phyloP scores from a whole-genome alignment of 2,888 invertebrate genomes.

The Gastracanthus pulcherrimus region DNA sequence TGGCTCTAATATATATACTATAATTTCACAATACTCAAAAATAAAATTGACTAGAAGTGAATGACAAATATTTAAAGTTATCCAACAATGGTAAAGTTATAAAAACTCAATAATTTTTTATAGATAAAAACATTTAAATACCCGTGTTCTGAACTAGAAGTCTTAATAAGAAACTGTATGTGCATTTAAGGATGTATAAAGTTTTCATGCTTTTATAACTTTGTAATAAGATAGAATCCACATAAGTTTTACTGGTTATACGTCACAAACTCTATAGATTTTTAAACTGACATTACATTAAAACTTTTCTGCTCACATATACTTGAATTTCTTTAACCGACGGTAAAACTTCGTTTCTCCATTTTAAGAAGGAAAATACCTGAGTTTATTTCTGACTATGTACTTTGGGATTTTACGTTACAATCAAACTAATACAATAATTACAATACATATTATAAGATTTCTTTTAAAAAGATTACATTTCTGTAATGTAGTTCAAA shows the following conservation, averaged over 20 bases:
- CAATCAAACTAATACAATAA: not conserved
- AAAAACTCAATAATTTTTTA: no score
- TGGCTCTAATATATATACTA: no score
- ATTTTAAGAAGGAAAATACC: not conserved
- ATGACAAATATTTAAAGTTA: no score
- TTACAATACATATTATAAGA: no score
- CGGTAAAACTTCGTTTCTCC: not conserved
- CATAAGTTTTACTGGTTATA: not conserved
- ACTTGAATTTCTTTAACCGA: not conserved
- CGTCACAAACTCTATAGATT: not conserved
- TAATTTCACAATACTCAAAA: no score
- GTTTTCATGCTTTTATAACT: not conserved
- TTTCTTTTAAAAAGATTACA: no score
- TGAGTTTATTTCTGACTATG: no score
- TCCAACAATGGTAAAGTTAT: no score
- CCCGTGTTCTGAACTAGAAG: not conserved
- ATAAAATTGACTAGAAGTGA: no score
- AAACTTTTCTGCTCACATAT: not conserved
- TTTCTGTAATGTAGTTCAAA: not conserved
- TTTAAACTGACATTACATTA: slow-evolving; percentile 16
- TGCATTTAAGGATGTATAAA: not conserved
- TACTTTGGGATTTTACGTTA: not conserved
- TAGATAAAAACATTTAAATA: no score
- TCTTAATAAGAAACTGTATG: not conserved
- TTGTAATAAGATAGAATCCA: not conserved